Percentiles rank a stretch among this genome's conserved stretches.
These are phyloP conservation scores for Silurus meridionalis DNA, from an alignment of 2,113 vertebrate species.

Conservation along the genomic window DNA sequence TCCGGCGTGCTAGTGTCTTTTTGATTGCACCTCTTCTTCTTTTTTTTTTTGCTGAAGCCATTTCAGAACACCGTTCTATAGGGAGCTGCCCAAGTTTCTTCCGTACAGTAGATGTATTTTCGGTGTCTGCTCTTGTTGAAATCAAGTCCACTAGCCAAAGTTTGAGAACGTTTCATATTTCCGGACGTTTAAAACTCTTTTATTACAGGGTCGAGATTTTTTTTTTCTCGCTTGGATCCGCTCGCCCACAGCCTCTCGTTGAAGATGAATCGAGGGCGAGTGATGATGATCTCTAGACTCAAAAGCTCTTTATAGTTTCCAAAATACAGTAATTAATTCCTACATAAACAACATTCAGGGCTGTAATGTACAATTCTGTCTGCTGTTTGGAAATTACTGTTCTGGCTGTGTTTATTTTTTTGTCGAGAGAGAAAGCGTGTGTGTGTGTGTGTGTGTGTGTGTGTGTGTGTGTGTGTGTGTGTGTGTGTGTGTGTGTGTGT, in stretches of 20 bases:
- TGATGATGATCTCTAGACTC: background rate
- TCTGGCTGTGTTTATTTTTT: slow-evolving; percentile 22
- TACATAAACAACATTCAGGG: background rate
- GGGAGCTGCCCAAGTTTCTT: background rate
- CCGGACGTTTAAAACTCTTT: background rate
- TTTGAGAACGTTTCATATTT: background rate
- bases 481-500: background rate
- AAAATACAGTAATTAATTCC: background rate
- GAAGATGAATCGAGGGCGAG: slow-evolving; percentile 8
- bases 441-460: background rate
- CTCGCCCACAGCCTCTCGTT: background rate
- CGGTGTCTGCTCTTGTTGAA: background rate
- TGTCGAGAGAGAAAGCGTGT: background rate
- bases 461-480: background rate
- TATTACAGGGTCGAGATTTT: too few relatives aligned
- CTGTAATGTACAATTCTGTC: background rate
- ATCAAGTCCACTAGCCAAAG: background rate
- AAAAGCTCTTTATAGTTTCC: background rate
- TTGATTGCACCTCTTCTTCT: too few relatives aligned
- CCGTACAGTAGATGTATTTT: background rate
- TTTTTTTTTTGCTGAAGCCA: background rate
- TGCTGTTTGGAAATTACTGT: background rate
- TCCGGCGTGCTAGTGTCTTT: too few relatives aligned
- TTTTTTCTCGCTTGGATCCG: background rate
- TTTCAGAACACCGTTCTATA: background rate